Base-by-base conservation (phyloP, 2,888 invertebrate species). In the Palloptera scutellata region DNA sequence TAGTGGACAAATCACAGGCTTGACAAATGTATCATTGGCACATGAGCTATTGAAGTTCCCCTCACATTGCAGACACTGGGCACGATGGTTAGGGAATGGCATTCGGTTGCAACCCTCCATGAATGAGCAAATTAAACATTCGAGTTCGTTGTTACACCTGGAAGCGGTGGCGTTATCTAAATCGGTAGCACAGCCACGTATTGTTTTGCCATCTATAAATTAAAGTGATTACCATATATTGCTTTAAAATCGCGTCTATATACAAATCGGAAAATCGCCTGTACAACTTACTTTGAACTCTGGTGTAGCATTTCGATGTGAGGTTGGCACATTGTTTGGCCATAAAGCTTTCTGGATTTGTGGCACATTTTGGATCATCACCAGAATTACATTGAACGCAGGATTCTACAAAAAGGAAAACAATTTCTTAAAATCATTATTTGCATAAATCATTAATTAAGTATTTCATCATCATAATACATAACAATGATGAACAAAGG, bases 361-460 rank as follows among this genome's bases (percentile, higher is more conserved):
- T 78, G 64, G 83, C 83, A 58, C 83, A 83, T 55, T 75, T 79
- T 1, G 71, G 67, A 54, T 83, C 79, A 9, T 52, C 69, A 52
- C 75, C 71, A 2, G 84, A 84, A 63, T 76, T 73, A 70, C 83
- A 83, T 63, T 84, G 84, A 10, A 83, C 79, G 59, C 83, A 83
- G 15, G 78, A 69, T 64, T 81, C 84, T 83, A 61, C 8, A 71
- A 4, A 8, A 48, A 48, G 10, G 17, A 1, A 58, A 17, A 42
- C 40, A 55, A 30, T 30, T 42, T 58, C 1, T 9, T 41, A 17
- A 41, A 15, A 42, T 15, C n/a, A 48, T 48, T 48, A 48, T 48
- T 48, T 8, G 11, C 13, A n/a, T 48, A n/a, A n/a, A n/a, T 9
- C 13, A 48, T 13, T 12, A n/a, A 5, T 48, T 48, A n/a, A 1